phyloP scores from a whole-genome alignment of 1,140 invertebrate species.

The Drosophila miranda region DNA sequence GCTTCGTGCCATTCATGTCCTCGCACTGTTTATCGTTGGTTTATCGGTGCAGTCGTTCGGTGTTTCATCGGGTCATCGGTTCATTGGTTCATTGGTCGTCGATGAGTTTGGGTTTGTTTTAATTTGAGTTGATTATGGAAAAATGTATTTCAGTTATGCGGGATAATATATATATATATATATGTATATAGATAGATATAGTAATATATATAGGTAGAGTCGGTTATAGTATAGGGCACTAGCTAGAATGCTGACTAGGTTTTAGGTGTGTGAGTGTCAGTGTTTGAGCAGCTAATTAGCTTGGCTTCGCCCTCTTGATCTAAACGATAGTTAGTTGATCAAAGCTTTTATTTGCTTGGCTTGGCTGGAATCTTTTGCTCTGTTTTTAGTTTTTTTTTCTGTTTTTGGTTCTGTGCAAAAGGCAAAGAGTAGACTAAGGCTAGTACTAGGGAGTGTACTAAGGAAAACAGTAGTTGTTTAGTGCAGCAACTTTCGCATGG shows the following conservation, averaged over 20 bases:
- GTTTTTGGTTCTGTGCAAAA: constrained; percentile 47
- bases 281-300: constrained; percentile 75
- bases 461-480: constrained; percentile 25
- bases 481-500: constrained; percentile 51
- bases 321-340: constrained; percentile 36
- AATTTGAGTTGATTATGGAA: constrained; percentile 51
- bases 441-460: constrained; percentile 69
- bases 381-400: constrained; percentile 17
- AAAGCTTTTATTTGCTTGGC: constrained; percentile 23
- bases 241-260: constrained; percentile 41
- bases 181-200: constrained; percentile 28
- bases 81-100: constrained; percentile 15
- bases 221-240: constrained; percentile 12
- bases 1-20: constrained; percentile 90
- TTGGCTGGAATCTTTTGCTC: constrained; percentile 18
- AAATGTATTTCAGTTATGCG: constrained; percentile 70
- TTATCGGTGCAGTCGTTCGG: constrained; percentile 8
- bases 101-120: constrained; percentile 51
- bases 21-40: constrained; percentile 87
- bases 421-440: constrained; percentile 53
- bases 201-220: constrained; percentile 12
- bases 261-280: constrained; percentile 30
- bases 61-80: too few relatives aligned
- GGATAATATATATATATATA: constrained; percentile 38
- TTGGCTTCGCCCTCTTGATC: constrained; percentile 28